phyloP scores from a whole-genome alignment of 2,113 vertebrate genomes.

The Probosciger aterrimus region DNA sequence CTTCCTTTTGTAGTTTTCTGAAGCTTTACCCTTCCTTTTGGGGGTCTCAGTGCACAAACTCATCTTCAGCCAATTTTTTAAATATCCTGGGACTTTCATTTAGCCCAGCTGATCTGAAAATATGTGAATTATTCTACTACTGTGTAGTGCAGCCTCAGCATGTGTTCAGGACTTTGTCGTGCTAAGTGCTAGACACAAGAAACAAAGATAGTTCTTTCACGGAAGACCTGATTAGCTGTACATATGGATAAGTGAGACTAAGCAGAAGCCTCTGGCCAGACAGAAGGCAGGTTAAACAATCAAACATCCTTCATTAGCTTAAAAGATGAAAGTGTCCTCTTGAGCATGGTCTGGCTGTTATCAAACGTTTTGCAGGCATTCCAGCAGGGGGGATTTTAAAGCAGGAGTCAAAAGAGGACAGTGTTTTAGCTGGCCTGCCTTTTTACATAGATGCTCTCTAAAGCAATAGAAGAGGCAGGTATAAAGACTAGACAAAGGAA shows the following conservation, averaged over 20 bases:
- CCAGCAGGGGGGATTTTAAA: neutral
- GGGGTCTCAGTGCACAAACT: neutral
- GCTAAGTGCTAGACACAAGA: neutral
- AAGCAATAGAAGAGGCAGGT: neutral
- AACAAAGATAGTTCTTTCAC: slow-evolving; percentile 9
- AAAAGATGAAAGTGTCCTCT: slow-evolving; percentile 10
- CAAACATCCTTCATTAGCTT: slow-evolving; percentile 18
- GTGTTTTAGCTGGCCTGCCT: neutral
- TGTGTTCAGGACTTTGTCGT: neutral
- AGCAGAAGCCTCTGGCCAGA: slow-evolving; percentile 36
- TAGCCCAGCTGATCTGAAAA: slow-evolving; percentile 9
- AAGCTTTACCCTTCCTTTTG: neutral
- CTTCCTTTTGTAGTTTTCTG: neutral
- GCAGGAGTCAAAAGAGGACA: slow-evolving; percentile 3
- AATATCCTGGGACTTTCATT: neutral
- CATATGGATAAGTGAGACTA: neutral
- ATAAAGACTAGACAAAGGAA: neutral
- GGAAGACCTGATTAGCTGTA: slow-evolving; percentile 12
- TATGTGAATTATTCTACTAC: neutral
- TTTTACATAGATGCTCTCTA: neutral
- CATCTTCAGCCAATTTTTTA: neutral
- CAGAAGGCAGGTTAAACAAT: slow-evolving; percentile 22
- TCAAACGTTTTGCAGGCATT: neutral
- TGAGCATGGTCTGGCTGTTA: neutral
- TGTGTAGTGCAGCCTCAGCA: neutral